Evolutionary conservation across 2,888 invertebrate genomes (phyloP), one percentile per base, ranked within the genome.

Genomic region (Sesia apiformis): DNA sequence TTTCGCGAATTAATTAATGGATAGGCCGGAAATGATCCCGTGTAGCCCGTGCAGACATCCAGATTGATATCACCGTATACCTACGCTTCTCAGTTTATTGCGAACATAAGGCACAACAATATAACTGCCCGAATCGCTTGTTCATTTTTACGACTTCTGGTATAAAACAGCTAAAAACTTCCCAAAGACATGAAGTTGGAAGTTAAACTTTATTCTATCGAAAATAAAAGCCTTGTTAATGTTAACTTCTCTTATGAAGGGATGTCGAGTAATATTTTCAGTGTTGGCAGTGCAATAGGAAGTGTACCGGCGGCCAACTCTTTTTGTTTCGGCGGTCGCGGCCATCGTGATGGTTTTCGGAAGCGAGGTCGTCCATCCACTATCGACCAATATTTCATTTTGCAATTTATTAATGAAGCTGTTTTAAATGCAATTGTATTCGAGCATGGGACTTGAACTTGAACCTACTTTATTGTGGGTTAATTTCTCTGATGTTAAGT

Each of bases 271-370:
- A 86, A 88, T 88, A 87, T 88, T 88, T 23, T 88, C 87, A 88
- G 78, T 75, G 80, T 69, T 80, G 81, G 75, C 84, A 81, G 70
- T 76, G 81, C 85, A 88, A 84, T 86, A 86, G 88, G 87, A 87
- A 84, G 81, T 75, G 76, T 76, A 78, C 78, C 78, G 79, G 79
- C 76, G 80, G 8, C 69, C 69, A 66, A 77, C 76, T 55, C 81
- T 86, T 88, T 88, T 87, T 88, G 85, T 86, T 85, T 83, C 76
- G 70, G 73, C 67, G 64, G 65, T 67, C 72, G 72, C 69, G 69
- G 64, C 68, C 68, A 69, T 50, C 69, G 70, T 78, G 84, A 86
- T 83, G 85, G 83, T 69, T 81, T 81, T 84, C 88, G 87, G 87
- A 88, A 87, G 83, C 71, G 77, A 81, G 80, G 77, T 83, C 81